Conservation (phyloP, 2,888 invertebrate species). For the Lasioglossum villosulum region DNA sequence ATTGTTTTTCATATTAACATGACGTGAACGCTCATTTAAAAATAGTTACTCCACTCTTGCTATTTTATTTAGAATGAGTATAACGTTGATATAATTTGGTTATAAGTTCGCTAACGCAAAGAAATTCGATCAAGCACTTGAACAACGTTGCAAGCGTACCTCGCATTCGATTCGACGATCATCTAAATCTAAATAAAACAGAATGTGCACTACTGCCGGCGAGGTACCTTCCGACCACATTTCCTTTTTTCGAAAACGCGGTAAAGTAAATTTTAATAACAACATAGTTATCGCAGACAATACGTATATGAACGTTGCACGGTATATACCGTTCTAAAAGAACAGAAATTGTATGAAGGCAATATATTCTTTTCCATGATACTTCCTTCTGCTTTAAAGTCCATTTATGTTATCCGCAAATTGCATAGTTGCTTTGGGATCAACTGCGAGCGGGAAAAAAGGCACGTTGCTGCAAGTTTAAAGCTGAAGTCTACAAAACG, state of each 20-base stretch:
- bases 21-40: background rate
- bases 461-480: background rate
- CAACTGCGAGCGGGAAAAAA: background rate
- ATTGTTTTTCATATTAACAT: background rate
- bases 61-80: background rate
- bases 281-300: background rate
- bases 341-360: background rate
- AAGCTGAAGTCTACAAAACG: background rate
- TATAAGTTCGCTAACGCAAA: background rate
- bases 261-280: background rate
- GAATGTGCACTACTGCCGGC: background rate
- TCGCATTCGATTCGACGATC: background rate
- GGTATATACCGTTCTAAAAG: background rate
- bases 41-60: background rate
- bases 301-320: background rate
- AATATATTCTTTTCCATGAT: background rate
- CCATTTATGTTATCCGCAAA: background rate
- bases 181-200: background rate
- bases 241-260: background rate
- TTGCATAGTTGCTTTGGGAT: slow-evolving; percentile 7
- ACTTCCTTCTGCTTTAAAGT: slow-evolving; percentile 2
- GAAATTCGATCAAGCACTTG: background rate
- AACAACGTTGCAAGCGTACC: background rate
- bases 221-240: background rate
- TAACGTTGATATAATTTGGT: background rate